These are phyloP conservation scores for Metacarcinus magister DNA, from an alignment of 2,888 invertebrate genomes.

Conservation along the genomic window DNA sequence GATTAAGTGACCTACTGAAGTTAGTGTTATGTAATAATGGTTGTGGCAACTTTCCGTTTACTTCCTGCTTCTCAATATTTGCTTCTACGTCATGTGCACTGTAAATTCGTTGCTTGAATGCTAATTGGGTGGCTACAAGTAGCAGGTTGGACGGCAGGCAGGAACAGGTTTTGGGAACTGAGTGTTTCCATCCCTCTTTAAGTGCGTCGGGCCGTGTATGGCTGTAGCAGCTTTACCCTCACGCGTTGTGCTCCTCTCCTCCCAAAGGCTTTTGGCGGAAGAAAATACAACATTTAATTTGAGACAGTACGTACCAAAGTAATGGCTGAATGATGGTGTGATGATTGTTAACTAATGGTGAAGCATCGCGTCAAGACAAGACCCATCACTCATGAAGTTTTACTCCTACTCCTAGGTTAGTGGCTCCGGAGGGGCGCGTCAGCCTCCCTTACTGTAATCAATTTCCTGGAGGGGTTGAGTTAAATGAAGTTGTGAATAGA, in stretches of 20 bases:
- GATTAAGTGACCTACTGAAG: no score
- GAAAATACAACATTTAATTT: background rate
- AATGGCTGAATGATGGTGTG: background rate
- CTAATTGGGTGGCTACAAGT: background rate
- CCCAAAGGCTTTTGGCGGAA: background rate
- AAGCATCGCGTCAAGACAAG: background rate
- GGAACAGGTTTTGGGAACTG: background rate
- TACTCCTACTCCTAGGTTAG: background rate
- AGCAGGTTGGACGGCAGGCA: background rate
- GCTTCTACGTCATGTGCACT: background rate
- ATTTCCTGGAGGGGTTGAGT: background rate
- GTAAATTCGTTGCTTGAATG: background rate
- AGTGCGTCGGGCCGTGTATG: background rate
- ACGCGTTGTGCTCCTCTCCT: background rate
- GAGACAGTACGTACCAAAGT: background rate
- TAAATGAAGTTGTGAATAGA: conserved; percentile 45
- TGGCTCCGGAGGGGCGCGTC: background rate
- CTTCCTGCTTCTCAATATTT: background rate
- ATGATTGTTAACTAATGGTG: background rate
- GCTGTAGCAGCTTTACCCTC: conserved; percentile 1
- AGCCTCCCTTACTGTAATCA: background rate
- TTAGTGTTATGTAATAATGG: no score
- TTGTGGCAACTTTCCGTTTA: background rate
- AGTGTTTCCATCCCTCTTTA: conserved; percentile 13
- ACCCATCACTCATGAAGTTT: background rate